A percentile compares a stretch with the other conserved stretches of the same genome.
phyloP scores from a whole-genome alignment of 2,113 vertebrate genomes.

The Lepisosteus osseus region DNA sequence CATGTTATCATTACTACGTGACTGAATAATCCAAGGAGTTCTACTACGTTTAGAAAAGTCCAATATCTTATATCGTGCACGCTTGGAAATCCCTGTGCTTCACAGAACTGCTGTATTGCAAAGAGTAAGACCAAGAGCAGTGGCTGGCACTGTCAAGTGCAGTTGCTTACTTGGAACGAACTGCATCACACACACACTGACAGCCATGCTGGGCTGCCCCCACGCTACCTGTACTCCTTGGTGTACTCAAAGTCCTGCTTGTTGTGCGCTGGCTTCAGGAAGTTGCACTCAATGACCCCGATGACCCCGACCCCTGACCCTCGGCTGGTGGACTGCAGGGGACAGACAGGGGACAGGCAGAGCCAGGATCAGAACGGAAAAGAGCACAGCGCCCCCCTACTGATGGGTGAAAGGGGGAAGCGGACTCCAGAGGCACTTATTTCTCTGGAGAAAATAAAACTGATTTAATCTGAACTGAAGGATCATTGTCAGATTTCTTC shows the following conservation, averaged over 20 bases:
- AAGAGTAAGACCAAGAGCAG: not conserved
- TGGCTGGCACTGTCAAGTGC: not conserved
- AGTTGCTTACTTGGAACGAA: not conserved
- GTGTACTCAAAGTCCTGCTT: conserved; percentile 82
- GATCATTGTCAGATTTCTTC: no score
- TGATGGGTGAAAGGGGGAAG: no score
- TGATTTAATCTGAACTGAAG: no score
- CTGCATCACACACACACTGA: not conserved
- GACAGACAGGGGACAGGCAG: not conserved
- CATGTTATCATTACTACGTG: no score
- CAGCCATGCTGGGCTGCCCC: no score
- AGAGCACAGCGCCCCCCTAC: no score
- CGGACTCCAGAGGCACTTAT: no score
- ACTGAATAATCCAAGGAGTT: no score
- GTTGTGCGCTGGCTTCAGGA: conserved; percentile 75
- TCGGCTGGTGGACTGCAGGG: conserved; percentile 56
- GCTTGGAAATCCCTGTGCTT: no score
- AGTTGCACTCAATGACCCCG: conserved; percentile 76
- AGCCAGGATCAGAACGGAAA: not conserved
- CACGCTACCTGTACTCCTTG: conserved; percentile 69
- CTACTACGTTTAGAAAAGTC: no score
- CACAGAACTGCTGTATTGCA: not conserved
- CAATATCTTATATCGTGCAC: no score
- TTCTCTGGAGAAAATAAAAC: no score
- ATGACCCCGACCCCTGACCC: conserved; percentile 70